These are phyloP conservation scores for Samia ricini DNA, from an alignment of 1,140 invertebrate species.

Conservation along the genomic window DNA sequence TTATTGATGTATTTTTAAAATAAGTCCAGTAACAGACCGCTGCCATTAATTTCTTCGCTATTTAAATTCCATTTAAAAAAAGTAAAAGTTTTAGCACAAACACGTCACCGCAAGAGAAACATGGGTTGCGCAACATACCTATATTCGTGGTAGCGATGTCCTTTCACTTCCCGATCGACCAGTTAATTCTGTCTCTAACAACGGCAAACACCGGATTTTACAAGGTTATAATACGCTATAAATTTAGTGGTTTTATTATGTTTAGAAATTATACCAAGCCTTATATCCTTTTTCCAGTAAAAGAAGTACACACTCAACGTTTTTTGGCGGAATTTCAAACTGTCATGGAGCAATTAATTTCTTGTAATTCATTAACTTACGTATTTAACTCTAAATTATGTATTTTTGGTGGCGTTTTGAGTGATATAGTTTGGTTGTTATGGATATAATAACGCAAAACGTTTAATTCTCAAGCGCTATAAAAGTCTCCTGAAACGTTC, in stretches of 20 bases:
- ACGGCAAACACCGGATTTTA: neutral
- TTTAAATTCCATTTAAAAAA: constrained; percentile 7
- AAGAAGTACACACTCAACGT: no score
- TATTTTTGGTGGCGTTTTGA: no score
- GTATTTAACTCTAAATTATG: no score
- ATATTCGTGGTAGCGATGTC: constrained; percentile 7
- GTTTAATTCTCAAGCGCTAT: no score
- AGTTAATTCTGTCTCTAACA: neutral
- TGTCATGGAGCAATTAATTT: no score
- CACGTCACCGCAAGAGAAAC: constrained; percentile 10
- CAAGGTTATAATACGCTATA: neutral
- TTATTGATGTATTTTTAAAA: neutral
- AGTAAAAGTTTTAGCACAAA: constrained; percentile 11
- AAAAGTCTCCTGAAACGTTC: no score
- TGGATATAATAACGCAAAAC: no score
- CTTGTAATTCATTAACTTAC: no score
- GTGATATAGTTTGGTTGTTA: no score
- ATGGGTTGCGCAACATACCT: constrained; percentile 11
- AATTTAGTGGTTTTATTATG: neutral
- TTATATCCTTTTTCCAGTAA: no score
- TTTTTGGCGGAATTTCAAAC: no score
- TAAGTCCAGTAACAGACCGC: neutral
- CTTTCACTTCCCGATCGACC: constrained; percentile 12
- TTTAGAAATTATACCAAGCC: no score
- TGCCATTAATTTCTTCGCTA: neutral